Evolutionary conservation across 2,113 vertebrate genomes (phyloP).

Genomic region (Lamprologus lemairii): DNA sequence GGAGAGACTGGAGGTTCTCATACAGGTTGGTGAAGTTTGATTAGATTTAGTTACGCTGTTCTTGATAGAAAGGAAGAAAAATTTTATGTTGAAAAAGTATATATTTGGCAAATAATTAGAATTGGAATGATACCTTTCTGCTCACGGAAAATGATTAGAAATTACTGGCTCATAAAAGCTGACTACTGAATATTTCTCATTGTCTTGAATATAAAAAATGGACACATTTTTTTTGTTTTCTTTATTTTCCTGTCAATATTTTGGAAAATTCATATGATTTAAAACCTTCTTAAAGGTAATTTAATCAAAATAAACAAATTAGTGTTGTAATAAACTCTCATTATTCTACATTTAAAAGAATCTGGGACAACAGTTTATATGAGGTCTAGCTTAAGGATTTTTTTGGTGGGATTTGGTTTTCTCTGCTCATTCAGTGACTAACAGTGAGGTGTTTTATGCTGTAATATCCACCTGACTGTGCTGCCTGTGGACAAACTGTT

Average conservation of each 20-base stretch:
- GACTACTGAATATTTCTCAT: background rate
- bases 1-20: slow-evolving; percentile 30
- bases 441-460: background rate
- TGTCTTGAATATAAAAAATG: background rate
- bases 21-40: slow-evolving; percentile 51
- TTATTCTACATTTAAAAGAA: background rate
- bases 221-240: background rate
- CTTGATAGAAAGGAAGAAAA: background rate
- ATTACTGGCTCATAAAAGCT: background rate
- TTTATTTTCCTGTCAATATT: background rate
- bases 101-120: background rate
- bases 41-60: background rate
- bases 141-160: background rate
- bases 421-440: background rate
- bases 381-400: background rate
- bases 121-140: background rate
- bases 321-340: background rate
- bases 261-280: background rate
- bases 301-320: background rate
- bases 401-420: background rate
- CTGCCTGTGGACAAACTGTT: background rate
- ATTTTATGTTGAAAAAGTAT: background rate
- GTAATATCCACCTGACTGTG: background rate
- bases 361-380: background rate
- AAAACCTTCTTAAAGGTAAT: background rate